These are phyloP conservation scores for Xyrichtys novacula DNA, from an alignment of 2,797 vertebrate species.

Conservation along the genomic window DNA sequence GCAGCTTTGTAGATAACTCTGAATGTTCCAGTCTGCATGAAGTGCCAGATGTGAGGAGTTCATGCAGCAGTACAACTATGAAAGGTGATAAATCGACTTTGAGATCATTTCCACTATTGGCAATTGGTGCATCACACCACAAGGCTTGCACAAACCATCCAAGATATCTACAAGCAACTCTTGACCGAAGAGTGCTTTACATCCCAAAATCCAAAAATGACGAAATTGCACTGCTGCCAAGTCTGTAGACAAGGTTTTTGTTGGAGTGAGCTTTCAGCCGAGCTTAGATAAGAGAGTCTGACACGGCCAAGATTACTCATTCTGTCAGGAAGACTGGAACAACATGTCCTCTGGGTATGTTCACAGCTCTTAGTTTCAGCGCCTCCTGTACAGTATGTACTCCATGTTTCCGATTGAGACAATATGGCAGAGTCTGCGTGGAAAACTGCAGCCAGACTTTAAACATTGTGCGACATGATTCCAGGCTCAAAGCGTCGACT, in stretches of 20 bases:
- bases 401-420: constrained; percentile 22
- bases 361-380: constrained; percentile 43
- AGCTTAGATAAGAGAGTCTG: constrained; percentile 58
- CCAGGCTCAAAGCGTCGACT: constrained; percentile 2
- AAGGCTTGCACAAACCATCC: constrained; percentile 22
- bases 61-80: not conserved
- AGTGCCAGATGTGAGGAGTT: constrained; percentile 53
- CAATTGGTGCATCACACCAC: constrained; percentile 10
- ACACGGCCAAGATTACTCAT: constrained; percentile 68
- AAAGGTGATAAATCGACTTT: constrained; percentile 24
- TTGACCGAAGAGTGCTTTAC: constrained; percentile 41
- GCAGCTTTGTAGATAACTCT: constrained; percentile 26
- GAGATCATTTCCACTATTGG: constrained; percentile 13
- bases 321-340: constrained; percentile 54
- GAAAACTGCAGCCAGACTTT: constrained; percentile 46
- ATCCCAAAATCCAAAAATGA: constrained; percentile 35
- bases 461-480: constrained; percentile 30
- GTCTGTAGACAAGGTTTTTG: constrained; percentile 56
- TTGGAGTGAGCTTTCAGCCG: constrained; percentile 55
- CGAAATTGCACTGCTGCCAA: constrained; percentile 39
- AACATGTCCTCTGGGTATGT: constrained; percentile 61
- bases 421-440: constrained; percentile 23
- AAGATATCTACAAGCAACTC: constrained; percentile 23
- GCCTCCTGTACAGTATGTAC: constrained; percentile 2
- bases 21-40: constrained; percentile 21